Evolutionary conservation across 2,888 invertebrate genomes (phyloP).

Genomic region (Pachymerium ferrugineum): DNA sequence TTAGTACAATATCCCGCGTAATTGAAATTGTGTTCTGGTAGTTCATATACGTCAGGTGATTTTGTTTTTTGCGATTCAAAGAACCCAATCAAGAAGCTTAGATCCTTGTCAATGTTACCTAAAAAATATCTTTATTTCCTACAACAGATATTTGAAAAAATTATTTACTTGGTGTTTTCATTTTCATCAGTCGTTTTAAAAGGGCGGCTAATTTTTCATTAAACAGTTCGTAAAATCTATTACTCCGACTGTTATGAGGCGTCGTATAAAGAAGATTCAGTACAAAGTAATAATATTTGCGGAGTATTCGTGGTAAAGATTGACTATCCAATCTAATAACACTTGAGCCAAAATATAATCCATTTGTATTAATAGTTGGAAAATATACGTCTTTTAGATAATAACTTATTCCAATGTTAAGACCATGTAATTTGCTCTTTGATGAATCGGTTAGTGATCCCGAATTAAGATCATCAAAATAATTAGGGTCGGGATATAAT

Average conservation of each 20-base stretch:
- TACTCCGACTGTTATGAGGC: neutral
- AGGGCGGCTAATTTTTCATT: neutral
- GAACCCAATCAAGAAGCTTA: neutral
- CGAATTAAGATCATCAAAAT: neutral
- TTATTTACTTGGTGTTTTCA: neutral
- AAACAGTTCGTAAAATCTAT: neutral
- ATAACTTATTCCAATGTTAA: neutral
- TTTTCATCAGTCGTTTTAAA: neutral
- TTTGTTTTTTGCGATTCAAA: neutral
- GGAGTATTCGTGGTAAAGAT: neutral
- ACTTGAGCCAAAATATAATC: neutral
- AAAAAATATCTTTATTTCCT: neutral
- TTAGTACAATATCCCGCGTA: neutral
- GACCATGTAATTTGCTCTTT: neutral
- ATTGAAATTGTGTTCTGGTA: neutral
- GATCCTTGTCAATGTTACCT: neutral
- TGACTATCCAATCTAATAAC: neutral
- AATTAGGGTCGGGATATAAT: neutral
- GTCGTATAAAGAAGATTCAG: neutral
- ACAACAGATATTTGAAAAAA: neutral
- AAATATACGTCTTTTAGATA: conserved; percentile 1
- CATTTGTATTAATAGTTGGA: neutral
- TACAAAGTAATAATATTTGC: neutral
- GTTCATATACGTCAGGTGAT: neutral
- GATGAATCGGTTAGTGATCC: neutral